These are phyloP conservation scores for Chironomus tepperi DNA, from an alignment of 1,140 invertebrate genomes.

Conservation along the genomic window DNA sequence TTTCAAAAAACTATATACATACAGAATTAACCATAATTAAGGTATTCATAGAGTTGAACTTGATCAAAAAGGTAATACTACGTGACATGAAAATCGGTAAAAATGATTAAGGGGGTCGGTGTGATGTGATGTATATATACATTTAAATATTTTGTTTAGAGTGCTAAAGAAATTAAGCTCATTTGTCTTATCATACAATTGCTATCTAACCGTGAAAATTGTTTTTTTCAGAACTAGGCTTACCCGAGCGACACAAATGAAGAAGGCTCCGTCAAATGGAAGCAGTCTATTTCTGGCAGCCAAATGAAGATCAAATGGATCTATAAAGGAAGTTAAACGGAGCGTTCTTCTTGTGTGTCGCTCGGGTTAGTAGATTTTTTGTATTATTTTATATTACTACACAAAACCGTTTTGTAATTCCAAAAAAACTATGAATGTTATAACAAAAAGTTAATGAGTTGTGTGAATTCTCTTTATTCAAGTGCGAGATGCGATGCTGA, in stretches of 20 bases:
- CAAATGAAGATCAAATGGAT: no score
- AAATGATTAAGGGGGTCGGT: no score
- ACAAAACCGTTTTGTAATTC: background rate
- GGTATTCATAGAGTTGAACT: no score
- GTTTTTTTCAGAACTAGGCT: background rate
- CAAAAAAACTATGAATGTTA: no score
- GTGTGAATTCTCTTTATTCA: background rate
- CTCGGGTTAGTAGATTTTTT: background rate
- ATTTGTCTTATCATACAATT: background rate
- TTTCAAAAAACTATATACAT: background rate
- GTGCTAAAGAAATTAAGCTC: constrained; percentile 8
- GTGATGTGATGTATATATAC: no score
- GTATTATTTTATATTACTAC: background rate
- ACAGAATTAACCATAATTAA: no score
- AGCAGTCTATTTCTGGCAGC: no score
- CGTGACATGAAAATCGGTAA: background rate
- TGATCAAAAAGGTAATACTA: background rate
- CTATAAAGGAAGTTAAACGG: no score
- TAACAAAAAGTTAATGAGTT: background rate
- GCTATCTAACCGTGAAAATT: background rate
- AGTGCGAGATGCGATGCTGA: background rate
- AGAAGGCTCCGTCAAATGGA: no score
- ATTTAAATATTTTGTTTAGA: background rate
- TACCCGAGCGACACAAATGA: no score
- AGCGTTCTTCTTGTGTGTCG: no score